These are phyloP conservation scores for Ceyx erithaca DNA, from an alignment of 2,797 vertebrate species.

Conservation along the genomic window DNA sequence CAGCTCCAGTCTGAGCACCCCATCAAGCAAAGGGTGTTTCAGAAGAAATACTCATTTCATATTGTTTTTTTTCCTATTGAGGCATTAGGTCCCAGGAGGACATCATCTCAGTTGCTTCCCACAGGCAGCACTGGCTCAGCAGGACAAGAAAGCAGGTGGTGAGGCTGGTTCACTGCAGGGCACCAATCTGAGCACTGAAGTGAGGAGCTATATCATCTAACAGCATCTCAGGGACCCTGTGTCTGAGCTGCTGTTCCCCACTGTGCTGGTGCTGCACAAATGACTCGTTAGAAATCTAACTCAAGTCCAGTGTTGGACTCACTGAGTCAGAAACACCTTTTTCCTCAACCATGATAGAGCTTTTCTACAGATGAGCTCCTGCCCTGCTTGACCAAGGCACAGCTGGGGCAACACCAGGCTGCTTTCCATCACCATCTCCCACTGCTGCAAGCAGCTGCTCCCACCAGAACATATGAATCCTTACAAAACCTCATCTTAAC, in stretches of 20 bases:
- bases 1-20: neutral
- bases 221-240: fast-evolving
- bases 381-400: neutral
- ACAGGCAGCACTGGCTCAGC: neutral
- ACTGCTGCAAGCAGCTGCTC: neutral
- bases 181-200: neutral
- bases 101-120: neutral
- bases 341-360: neutral
- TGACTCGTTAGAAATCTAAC: fast-evolving
- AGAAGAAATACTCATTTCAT: neutral
- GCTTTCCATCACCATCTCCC: neutral
- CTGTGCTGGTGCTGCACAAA: neutral
- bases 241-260: neutral
- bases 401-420: neutral
- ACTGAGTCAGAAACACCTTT: neutral
- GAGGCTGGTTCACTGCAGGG: neutral
- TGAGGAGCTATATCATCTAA: neutral
- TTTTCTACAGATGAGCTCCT: neutral
- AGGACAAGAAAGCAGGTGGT: neutral
- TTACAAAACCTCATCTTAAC: neutral
- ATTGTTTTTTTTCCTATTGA: neutral
- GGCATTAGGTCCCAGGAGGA: neutral
- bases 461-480: fast-evolving
- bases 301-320: neutral
- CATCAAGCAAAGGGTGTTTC: neutral